These are phyloP conservation scores for Actinostola sp. DNA, from an alignment of 92 coral and sea anemone species.

Conservation along the genomic window DNA sequence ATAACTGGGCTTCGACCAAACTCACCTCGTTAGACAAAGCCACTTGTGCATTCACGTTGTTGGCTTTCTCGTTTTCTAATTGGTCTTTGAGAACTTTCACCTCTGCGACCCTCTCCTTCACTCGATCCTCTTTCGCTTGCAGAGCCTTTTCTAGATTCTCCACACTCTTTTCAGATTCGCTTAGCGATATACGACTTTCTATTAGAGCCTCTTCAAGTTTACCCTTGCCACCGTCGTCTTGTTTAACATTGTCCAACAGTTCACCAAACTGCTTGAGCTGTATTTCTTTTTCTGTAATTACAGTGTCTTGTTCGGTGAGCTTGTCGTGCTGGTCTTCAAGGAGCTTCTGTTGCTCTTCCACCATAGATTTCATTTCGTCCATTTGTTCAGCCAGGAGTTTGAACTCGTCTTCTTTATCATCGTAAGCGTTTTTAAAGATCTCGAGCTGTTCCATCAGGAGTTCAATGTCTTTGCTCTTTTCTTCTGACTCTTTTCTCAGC, in stretches of 20 bases:
- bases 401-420: constrained; percentile 79
- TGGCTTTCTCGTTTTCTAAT: constrained; percentile 54
- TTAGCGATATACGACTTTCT: constrained; percentile 43
- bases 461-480: constrained; percentile 69
- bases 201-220: constrained; percentile 50
- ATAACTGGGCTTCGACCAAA: no score
- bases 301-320: constrained; percentile 69
- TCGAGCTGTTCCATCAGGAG: constrained; percentile 69
- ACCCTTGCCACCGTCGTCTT: constrained; percentile 29
- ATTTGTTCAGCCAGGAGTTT: constrained; percentile 71
- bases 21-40: constrained; percentile 38
- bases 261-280: constrained; percentile 51
- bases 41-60: constrained; percentile 38
- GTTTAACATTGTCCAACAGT: constrained; percentile 55
- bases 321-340: constrained; percentile 84
- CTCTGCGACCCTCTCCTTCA: constrained; percentile 56
- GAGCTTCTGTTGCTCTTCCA: constrained; percentile 87
- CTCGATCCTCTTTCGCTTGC: constrained; percentile 41
- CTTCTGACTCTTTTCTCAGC: constrained; percentile 59
- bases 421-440: constrained; percentile 68
- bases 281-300: constrained; percentile 62
- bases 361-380: constrained; percentile 91
- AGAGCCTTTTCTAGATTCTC: constrained; percentile 41
- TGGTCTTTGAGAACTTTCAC: constrained; percentile 67
- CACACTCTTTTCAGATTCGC: constrained; percentile 23